phyloP scores from a whole-genome alignment of 1,140 invertebrate species.

The Aphelenchoides avenae region DNA sequence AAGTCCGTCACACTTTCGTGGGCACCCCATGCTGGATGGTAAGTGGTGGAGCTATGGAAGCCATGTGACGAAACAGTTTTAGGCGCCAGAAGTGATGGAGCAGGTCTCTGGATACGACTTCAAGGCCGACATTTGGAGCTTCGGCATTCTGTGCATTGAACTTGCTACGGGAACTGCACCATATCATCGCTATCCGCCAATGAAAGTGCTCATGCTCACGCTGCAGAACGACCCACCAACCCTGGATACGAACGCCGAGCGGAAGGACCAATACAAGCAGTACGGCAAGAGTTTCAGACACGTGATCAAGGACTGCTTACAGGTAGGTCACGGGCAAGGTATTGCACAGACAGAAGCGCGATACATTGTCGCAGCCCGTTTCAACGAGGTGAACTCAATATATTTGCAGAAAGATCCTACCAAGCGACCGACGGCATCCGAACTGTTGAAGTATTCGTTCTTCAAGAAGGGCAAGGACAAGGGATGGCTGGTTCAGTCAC shows the following conservation, averaged over 20 bases:
- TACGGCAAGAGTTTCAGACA: slow-evolving; percentile 93
- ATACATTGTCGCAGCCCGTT: not conserved
- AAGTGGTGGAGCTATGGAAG: too few species aligned
- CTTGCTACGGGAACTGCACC: slow-evolving; percentile 96
- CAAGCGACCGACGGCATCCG: slow-evolving; percentile 90
- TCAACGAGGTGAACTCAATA: not conserved
- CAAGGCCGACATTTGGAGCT: slow-evolving; percentile 99
- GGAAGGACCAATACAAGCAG: slow-evolving; percentile 91
- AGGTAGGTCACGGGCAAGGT: slow-evolving; percentile 61
- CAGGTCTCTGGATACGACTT: slow-evolving; percentile 92
- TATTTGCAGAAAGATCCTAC: slow-evolving; percentile 73
- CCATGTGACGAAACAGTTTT: too few species aligned
- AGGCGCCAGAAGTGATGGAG: slow-evolving; percentile 99
- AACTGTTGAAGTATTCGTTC: slow-evolving; percentile 94
- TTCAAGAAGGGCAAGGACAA: slow-evolving; percentile 98
- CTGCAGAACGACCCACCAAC: slow-evolving; percentile 95
- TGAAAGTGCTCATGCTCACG: slow-evolving; percentile 96
- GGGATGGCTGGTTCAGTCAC: slow-evolving; percentile 67
- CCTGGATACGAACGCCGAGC: slow-evolving; percentile 86
- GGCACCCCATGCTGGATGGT: slow-evolving; percentile 98
- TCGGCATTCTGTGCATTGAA: slow-evolving; percentile 97
- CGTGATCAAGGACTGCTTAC: slow-evolving; percentile 86
- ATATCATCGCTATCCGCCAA: slow-evolving; percentile 90
- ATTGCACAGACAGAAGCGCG: not conserved
- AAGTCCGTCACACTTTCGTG: slow-evolving; percentile 91